These are phyloP conservation scores for Hydrozoanthus tunicans DNA, from an alignment of 64 coral and sea anemone genomes.

Conservation along the genomic window DNA sequence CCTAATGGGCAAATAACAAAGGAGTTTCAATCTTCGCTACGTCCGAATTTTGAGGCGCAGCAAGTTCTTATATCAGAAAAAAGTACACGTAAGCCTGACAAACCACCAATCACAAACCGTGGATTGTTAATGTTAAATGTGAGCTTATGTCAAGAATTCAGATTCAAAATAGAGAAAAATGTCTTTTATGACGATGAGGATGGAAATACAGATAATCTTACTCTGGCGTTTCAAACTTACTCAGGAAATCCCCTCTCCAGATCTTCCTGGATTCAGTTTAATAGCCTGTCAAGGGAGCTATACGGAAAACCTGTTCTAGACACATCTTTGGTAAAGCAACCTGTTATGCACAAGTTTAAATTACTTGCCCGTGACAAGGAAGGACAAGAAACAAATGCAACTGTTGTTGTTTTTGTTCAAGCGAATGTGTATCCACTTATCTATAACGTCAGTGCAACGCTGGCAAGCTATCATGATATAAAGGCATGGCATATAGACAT, in stretches of 20 bases:
- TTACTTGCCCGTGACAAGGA: slow-evolving; percentile 8
- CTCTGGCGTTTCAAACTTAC: slow-evolving; percentile 18
- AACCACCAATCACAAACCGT: slow-evolving; percentile 3
- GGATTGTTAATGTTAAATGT: slow-evolving; percentile 19
- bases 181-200: slow-evolving; percentile 30
- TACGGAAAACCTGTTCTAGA: slow-evolving; percentile 11
- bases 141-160: slow-evolving; percentile 8
- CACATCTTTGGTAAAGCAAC: neutral
- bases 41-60: neutral
- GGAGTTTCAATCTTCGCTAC: neutral
- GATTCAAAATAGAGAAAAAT: slow-evolving; percentile 7
- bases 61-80: neutral
- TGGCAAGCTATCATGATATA: neutral
- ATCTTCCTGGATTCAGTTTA: slow-evolving; percentile 28
- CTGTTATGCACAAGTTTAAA: neutral
- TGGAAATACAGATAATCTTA: slow-evolving; percentile 28
- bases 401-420: slow-evolving; percentile 5
- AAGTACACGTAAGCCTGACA: neutral
- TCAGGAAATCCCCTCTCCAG: neutral
- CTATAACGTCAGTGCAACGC: slow-evolving; percentile 12
- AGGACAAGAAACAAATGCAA: neutral
- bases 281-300: neutral
- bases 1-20: slow-evolving; percentile 3
- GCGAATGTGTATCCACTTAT: neutral
- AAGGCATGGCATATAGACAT: neutral